Percentiles rank a stretch among this genome's conserved stretches.
phyloP scores from a whole-genome alignment of 2,888 invertebrate species.

The Steinernema carpocapsae region DNA sequence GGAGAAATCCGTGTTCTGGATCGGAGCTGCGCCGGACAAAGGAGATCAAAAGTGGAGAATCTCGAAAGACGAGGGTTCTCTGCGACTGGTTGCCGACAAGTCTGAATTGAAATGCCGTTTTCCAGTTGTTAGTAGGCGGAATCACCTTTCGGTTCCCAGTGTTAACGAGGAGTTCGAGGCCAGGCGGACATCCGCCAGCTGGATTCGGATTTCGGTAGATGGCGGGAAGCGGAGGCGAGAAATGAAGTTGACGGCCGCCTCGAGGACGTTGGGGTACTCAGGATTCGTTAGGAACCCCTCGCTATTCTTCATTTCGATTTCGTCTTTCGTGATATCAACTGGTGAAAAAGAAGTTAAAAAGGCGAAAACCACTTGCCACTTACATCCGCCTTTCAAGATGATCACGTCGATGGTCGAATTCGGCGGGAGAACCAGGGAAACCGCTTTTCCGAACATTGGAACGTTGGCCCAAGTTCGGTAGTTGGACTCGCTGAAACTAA shows the following conservation, averaged over 20 bases:
- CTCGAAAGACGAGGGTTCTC: background rate
- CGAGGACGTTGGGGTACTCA: background rate
- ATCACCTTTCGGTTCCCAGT: background rate
- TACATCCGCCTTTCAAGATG: background rate
- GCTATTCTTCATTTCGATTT: slow-evolving; percentile 5
- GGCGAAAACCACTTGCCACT: background rate
- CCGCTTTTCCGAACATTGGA: background rate
- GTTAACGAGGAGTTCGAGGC: background rate
- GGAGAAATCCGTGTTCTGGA: background rate
- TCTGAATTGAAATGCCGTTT: background rate
- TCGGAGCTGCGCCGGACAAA: background rate
- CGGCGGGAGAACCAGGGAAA: background rate
- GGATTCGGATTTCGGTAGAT: background rate
- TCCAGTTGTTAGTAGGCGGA: background rate
- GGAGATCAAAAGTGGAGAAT: background rate
- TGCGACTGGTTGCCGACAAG: background rate
- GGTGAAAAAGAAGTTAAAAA: background rate
- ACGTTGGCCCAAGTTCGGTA: background rate
- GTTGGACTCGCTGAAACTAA: background rate
- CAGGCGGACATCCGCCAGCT: background rate
- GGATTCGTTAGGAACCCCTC: slow-evolving; percentile 17
- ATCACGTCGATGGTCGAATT: background rate
- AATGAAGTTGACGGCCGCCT: slow-evolving; percentile 1
- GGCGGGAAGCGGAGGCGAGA: background rate
- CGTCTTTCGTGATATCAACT: background rate